Evolutionary conservation across 35 echinoderm and acorn worm species (phyloP).

Genomic region (Ophioderma brevispina): DNA sequence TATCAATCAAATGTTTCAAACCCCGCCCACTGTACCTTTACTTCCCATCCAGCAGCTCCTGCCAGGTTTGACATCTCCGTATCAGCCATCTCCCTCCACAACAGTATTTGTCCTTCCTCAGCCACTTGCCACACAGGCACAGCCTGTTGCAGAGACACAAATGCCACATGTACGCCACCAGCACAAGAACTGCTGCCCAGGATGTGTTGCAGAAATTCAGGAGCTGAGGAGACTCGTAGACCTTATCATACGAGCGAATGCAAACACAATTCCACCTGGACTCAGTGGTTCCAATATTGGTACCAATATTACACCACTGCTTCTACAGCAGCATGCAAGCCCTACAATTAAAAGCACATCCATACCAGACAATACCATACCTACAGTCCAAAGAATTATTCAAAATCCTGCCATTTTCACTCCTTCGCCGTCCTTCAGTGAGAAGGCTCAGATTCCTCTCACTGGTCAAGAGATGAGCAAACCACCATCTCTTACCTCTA

Average conservation of each 20-base stretch:
- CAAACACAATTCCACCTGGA: background rate
- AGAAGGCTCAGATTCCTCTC: no score
- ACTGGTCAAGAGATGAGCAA: no score
- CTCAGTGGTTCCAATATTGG: background rate
- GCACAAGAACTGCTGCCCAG: background rate
- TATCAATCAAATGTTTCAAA: background rate
- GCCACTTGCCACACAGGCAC: background rate
- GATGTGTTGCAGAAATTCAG: background rate
- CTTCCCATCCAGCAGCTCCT: background rate
- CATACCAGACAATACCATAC: background rate
- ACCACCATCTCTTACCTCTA: no score
- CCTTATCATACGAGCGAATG: background rate
- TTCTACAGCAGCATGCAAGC: background rate
- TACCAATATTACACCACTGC: background rate
- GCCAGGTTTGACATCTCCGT: background rate
- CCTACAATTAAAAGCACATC: background rate
- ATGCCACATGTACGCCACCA: background rate
- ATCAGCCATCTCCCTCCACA: background rate
- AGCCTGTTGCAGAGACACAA: background rate
- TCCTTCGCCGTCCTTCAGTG: no score
- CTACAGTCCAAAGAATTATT: no score
- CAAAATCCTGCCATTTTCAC: no score
- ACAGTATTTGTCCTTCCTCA: background rate
- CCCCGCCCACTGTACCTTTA: background rate
- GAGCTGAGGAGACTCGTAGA: background rate